A percentile compares a stretch with the other conserved stretches of the same genome.
phyloP scores from a whole-genome alignment of 1,140 invertebrate genomes.

The Cherax quadricarinatus region DNA sequence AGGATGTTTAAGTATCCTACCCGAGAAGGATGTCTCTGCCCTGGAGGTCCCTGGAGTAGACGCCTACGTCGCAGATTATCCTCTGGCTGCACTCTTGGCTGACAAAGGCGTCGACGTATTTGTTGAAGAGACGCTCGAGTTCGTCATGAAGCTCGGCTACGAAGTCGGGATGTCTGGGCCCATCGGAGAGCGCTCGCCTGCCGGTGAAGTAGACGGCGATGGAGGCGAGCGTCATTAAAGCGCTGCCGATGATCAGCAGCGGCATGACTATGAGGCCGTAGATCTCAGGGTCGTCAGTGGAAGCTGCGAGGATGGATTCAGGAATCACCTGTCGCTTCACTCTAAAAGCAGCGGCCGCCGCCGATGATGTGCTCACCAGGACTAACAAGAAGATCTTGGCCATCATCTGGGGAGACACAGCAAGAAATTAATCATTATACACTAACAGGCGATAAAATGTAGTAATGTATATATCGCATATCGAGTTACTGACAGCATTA shows the following conservation, averaged over 20 bases:
- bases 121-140: conserved; percentile 71
- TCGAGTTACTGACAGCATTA: no score
- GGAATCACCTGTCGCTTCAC: conserved; percentile 18
- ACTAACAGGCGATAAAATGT: no score
- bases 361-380: conserved; percentile 48
- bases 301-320: conserved; percentile 1
- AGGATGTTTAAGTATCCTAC: conserved; percentile 16
- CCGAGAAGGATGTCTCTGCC: conserved; percentile 69
- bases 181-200: neutral
- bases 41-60: conserved; percentile 67
- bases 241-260: conserved; percentile 64
- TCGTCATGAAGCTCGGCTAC: conserved; percentile 64
- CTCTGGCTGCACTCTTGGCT: conserved; percentile 70
- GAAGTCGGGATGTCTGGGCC: neutral
- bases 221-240: conserved; percentile 61
- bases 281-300: conserved; percentile 53
- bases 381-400: conserved; percentile 37
- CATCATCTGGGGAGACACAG: conserved; percentile 45
- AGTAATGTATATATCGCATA: no score
- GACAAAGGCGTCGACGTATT: conserved; percentile 72
- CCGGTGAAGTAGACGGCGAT: conserved; percentile 66
- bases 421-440: no score
- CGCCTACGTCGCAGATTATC: conserved; percentile 68
- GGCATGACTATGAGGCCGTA: conserved; percentile 69
- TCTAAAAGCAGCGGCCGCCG: neutral